Percentiles rank a stretch among this genome's conserved stretches.
These are phyloP conservation scores for Drosophila subquinaria DNA, from an alignment of 2,888 invertebrate species.

Conservation along the genomic window DNA sequence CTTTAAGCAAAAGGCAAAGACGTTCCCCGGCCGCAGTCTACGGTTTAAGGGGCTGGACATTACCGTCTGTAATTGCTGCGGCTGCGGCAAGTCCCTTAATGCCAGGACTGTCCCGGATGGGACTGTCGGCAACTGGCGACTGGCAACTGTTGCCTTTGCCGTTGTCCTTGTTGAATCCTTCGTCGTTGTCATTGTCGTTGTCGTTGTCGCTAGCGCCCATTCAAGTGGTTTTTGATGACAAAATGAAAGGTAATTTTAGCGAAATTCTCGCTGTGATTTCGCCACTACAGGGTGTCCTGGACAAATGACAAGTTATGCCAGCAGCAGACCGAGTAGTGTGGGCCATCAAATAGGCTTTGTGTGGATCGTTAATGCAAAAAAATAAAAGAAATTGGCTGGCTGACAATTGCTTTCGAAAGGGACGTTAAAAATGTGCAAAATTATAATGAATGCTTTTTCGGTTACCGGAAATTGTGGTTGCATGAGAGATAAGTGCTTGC, in stretches of 20 bases:
- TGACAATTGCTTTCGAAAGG: slow-evolving; percentile 41
- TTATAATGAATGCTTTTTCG: slow-evolving; percentile 63
- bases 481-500: slow-evolving; percentile 62
- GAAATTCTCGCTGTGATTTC: slow-evolving; percentile 69
- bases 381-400: slow-evolving; percentile 57
- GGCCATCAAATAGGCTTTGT: slow-evolving; percentile 66
- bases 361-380: slow-evolving; percentile 53
- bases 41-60: slow-evolving; percentile 55
- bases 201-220: slow-evolving; percentile 53
- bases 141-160: slow-evolving; percentile 38
- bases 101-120: slow-evolving; percentile 43
- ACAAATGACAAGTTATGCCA: slow-evolving; percentile 80
- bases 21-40: slow-evolving; percentile 13
- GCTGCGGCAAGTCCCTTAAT: slow-evolving; percentile 64
- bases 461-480: slow-evolving; percentile 73
- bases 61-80: slow-evolving; percentile 76
- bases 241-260: slow-evolving; percentile 85
- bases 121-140: slow-evolving; percentile 20
- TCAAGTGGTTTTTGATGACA: slow-evolving; percentile 85
- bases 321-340: slow-evolving; percentile 48
- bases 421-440: slow-evolving; percentile 58
- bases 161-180: slow-evolving; percentile 1
- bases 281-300: slow-evolving; percentile 56
- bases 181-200: slow-evolving; percentile 3
- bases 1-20: slow-evolving; percentile 66